Percentiles rank a stretch among this genome's conserved stretches.
phyloP scores from a whole-genome alignment of 2,113 vertebrate species.

The Alligator mississippiensis region DNA sequence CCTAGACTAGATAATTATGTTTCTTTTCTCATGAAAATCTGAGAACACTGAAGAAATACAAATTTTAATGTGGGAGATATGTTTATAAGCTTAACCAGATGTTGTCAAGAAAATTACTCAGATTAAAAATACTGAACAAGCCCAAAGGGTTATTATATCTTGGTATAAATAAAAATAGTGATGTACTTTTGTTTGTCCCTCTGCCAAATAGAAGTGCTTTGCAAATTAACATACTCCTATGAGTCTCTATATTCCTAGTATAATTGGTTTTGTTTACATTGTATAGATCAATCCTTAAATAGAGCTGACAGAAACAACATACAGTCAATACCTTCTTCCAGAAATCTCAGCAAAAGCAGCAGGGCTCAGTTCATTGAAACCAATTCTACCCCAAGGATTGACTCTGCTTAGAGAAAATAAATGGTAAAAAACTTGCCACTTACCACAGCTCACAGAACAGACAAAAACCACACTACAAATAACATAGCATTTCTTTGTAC shows the following conservation, averaged over 20 bases:
- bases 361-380: background rate
- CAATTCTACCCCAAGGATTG: background rate
- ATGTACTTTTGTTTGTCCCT: background rate
- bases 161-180: background rate
- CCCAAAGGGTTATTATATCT: background rate
- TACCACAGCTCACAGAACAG: background rate
- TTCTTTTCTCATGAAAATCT: background rate
- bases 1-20: too few species aligned
- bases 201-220: background rate
- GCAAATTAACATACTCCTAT: background rate
- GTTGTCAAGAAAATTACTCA: background rate
- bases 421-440: background rate
- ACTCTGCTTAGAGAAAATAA: background rate
- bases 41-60: too few species aligned
- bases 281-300: background rate
- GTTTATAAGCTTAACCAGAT: background rate
- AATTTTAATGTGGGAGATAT: background rate
- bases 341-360: background rate
- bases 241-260: background rate
- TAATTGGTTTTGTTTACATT: background rate
- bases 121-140: background rate
- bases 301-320: background rate
- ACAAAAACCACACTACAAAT: background rate
- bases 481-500: background rate
- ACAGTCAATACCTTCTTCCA: background rate